phyloP scores from a whole-genome alignment of 2,113 vertebrate species.

The Podarcis raffonei region DNA sequence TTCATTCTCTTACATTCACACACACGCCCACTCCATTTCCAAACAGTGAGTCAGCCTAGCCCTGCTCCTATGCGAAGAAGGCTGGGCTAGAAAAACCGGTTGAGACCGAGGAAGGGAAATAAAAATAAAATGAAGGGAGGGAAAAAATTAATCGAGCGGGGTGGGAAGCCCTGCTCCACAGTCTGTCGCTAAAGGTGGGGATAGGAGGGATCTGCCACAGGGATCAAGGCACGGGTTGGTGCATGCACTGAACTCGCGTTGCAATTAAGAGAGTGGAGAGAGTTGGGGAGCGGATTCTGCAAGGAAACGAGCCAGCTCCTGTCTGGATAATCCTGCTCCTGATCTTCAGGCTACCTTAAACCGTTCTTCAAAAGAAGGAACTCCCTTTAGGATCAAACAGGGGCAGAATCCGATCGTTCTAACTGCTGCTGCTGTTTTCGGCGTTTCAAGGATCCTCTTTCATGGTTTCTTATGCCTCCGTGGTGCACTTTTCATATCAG shows the following conservation, averaged over 20 bases:
- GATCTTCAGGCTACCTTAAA: not conserved
- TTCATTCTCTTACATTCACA: conserved; percentile 57
- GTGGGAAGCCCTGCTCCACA: not conserved
- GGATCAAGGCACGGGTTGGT: not conserved
- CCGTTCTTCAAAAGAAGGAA: not conserved
- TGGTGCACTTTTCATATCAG: not conserved
- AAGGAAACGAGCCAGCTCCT: not conserved
- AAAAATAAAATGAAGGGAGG: not conserved
- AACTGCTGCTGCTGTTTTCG: not conserved
- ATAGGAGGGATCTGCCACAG: not conserved
- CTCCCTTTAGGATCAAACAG: not conserved
- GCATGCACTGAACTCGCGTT: not conserved
- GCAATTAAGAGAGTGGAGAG: not conserved
- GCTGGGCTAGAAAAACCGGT: conserved; percentile 64
- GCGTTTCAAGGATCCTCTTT: no score
- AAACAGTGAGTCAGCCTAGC: conserved; percentile 71
- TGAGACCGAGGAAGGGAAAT: not conserved
- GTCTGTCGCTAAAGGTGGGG: conserved; percentile 29
- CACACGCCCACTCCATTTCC: conserved; percentile 70
- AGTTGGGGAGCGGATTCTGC: not conserved
- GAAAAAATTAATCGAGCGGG: no score
- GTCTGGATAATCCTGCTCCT: not conserved
- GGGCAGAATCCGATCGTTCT: not conserved
- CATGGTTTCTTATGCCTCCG: not conserved
- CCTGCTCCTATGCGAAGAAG: conserved; percentile 9